phyloP scores from a whole-genome alignment of 2,113 vertebrate genomes.

The Reinhardtius hippoglossoides region DNA sequence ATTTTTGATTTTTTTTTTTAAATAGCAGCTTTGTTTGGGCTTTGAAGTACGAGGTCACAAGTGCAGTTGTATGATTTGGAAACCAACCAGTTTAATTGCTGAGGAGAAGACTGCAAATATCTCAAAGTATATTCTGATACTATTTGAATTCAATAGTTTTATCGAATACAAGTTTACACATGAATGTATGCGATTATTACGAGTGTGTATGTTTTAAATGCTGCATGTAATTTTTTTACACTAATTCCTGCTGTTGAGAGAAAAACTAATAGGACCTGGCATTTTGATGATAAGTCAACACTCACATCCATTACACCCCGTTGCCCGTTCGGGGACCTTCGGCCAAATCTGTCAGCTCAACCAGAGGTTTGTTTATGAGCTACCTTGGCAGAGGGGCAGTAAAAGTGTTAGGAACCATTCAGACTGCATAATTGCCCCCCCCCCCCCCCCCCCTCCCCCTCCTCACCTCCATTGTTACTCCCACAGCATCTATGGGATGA shows the following conservation, averaged over 20 bases:
- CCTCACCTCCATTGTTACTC: constrained; percentile 19
- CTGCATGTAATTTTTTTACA: constrained; percentile 21
- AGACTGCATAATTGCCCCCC: constrained; percentile 54
- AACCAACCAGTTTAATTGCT: no score
- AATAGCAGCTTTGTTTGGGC: no score
- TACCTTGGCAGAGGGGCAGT: constrained; percentile 55
- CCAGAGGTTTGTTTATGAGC: constrained; percentile 66
- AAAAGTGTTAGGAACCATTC: constrained; percentile 64
- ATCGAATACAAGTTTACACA: neutral
- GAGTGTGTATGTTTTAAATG: constrained; percentile 27
- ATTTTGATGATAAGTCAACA: constrained; percentile 62
- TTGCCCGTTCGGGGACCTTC: constrained; percentile 16
- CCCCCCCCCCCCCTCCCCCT: constrained; percentile 13
- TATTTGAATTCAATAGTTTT: no score
- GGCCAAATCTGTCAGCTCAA: constrained; percentile 58
- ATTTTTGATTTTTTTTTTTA: no score
- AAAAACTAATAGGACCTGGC: constrained; percentile 43
- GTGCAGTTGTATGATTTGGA: no score
- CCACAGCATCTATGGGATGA: constrained; percentile 44
- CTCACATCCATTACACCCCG: constrained; percentile 48
- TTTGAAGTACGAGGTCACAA: neutral
- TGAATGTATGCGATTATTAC: neutral
- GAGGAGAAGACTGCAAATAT: no score
- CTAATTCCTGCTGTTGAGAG: constrained; percentile 16
- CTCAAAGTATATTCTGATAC: no score